Conservation (phyloP, 2,888 invertebrate genomes). For the Cartodere bifasciata region DNA sequence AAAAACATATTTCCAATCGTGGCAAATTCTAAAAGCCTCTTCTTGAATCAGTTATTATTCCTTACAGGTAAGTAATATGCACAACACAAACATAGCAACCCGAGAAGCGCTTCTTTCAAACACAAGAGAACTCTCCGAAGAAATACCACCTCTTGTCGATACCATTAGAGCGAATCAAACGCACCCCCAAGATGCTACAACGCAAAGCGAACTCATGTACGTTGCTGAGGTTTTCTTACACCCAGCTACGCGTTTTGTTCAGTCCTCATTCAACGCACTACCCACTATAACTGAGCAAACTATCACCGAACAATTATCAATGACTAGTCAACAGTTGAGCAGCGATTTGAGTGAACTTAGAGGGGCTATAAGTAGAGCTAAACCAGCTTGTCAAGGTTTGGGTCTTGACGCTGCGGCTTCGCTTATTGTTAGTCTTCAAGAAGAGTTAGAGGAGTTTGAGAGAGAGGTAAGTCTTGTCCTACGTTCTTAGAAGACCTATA, state of each 20-base stretch:
- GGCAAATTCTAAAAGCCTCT: no score
- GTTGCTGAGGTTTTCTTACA: conserved; percentile 75
- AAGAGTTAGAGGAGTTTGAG: conserved; percentile 70
- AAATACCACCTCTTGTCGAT: conserved; percentile 69
- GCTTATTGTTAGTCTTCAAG: conserved; percentile 64
- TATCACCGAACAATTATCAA: conserved; percentile 59
- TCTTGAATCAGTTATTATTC: no score
- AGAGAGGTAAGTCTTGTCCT: no score
- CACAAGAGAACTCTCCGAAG: conserved; percentile 61
- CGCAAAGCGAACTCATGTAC: conserved; percentile 69
- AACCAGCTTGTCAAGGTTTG: conserved; percentile 57
- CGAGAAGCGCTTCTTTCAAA: conserved; percentile 65
- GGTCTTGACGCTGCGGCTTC: conserved; percentile 81
- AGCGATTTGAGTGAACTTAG: conserved; percentile 36
- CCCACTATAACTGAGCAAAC: conserved; percentile 73
- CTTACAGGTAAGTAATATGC: conserved; percentile 59
- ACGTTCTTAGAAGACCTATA: no score
- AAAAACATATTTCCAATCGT: no score
- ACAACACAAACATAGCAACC: conserved; percentile 54
- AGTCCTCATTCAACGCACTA: conserved; percentile 66
- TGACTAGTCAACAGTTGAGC: conserved; percentile 55
- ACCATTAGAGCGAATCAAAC: conserved; percentile 59
- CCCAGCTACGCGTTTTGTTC: conserved; percentile 57
- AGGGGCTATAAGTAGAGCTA: conserved; percentile 31
- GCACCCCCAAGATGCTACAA: conserved; percentile 58